These are phyloP conservation scores for Atta cephalotes DNA, from an alignment of 1,140 invertebrate genomes.

Conservation along the genomic window DNA sequence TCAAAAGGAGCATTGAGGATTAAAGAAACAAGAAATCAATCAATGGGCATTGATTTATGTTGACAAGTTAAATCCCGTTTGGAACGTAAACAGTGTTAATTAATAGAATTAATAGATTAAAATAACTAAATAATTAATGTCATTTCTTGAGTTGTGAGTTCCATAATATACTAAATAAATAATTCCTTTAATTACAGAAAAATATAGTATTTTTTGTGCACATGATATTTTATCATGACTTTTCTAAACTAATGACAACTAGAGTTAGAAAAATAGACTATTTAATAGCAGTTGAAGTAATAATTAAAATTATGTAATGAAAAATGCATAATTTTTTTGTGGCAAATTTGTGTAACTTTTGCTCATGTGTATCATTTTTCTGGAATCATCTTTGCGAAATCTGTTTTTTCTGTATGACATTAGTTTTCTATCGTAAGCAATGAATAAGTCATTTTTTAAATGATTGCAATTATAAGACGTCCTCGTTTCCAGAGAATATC, in stretches of 20 bases:
- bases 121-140: not conserved
- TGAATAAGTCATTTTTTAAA: slow-evolving; percentile 24
- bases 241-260: not conserved
- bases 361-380: not conserved
- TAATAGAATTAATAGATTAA: not conserved
- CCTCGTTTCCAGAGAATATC: not conserved
- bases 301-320: not conserved
- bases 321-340: not conserved
- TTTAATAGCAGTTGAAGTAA: not conserved
- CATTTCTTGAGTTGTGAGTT: not conserved
- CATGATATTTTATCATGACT: not conserved
- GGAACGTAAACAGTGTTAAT: not conserved
- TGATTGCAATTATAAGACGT: not conserved
- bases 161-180: not conserved
- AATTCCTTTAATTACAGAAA: not conserved
- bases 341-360: not conserved
- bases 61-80: not conserved
- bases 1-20: not conserved
- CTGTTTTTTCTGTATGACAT: not conserved
- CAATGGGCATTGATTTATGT: not conserved
- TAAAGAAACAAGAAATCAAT: not conserved
- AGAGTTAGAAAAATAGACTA: not conserved
- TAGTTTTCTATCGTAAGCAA: not conserved
- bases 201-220: not conserved
- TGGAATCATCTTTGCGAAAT: not conserved